A percentile compares a stretch with the other conserved stretches of the same genome.
Conservation (phyloP, 30 jellyfish, hydroid and myxozoan genomes). For the Cassiopea andromeda region DNA sequence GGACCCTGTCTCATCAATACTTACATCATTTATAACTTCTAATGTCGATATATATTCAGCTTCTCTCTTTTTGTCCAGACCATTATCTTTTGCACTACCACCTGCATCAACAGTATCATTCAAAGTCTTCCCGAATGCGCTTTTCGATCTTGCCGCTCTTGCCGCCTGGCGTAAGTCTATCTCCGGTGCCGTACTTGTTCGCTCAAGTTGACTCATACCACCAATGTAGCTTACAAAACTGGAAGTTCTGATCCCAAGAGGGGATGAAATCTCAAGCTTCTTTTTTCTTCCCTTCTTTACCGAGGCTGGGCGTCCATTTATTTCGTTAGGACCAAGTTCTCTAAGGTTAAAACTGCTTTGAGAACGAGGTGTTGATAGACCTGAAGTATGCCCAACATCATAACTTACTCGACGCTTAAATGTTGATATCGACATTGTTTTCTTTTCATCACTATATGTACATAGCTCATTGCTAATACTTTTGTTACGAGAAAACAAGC, state of each 20-base stretch:
- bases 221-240: constrained; percentile 80
- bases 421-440: constrained; percentile 42
- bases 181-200: constrained; percentile 75
- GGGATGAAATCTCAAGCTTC: constrained; percentile 76
- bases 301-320: constrained; percentile 29
- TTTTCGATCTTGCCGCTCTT: constrained; percentile 35
- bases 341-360: constrained; percentile 72
- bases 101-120: constrained; percentile 11
- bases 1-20: constrained; percentile 23
- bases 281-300: constrained; percentile 58
- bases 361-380: constrained; percentile 54
- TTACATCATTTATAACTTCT: constrained; percentile 53
- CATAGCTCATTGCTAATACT: constrained; percentile 61
- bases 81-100: not conserved
- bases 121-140: not conserved
- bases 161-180: constrained; percentile 53
- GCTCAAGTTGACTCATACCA: constrained; percentile 58
- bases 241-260: constrained; percentile 63
- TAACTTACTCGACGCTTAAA: constrained; percentile 57
- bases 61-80: not conserved
- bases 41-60: constrained; percentile 25
- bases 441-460: constrained; percentile 46
- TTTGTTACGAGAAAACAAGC: constrained; percentile 78
- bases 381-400: constrained; percentile 47
- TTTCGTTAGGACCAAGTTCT: constrained; percentile 55